Conservation (phyloP, 2,113 vertebrate species). For the Crocuta crocuta region DNA sequence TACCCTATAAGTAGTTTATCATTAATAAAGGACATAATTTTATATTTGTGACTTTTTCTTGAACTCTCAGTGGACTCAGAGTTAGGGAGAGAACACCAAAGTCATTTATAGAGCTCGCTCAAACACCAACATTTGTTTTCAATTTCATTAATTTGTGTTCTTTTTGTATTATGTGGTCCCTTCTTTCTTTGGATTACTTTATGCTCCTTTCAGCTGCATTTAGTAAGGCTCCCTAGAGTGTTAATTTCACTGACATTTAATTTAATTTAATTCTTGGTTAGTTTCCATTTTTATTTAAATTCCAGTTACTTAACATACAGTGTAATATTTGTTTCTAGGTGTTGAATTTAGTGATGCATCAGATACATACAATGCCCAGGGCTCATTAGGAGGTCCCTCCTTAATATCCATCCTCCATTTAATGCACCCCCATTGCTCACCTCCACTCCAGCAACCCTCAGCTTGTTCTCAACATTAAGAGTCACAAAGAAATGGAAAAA, state of each 20-base stretch:
- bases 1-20: background rate
- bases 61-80: background rate
- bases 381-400: background rate
- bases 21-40: background rate
- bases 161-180: background rate
- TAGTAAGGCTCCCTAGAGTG: background rate
- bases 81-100: background rate
- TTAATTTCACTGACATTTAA: background rate
- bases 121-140: background rate
- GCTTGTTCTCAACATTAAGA: background rate
- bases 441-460: background rate
- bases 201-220: background rate
- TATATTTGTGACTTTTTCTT: background rate
- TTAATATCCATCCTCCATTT: background rate
- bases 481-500: background rate
- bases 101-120: background rate
- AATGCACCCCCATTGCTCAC: too few species aligned
- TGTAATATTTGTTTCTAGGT: background rate
- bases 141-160: conserved; percentile 18
- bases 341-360: background rate
- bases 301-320: background rate
- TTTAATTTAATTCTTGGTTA: too few species aligned
- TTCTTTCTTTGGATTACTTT: conserved; percentile 25
- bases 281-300: background rate
- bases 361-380: background rate